These are phyloP conservation scores for Invenusta paracnida DNA, from an alignment of 2,888 invertebrate genomes.

Conservation along the genomic window DNA sequence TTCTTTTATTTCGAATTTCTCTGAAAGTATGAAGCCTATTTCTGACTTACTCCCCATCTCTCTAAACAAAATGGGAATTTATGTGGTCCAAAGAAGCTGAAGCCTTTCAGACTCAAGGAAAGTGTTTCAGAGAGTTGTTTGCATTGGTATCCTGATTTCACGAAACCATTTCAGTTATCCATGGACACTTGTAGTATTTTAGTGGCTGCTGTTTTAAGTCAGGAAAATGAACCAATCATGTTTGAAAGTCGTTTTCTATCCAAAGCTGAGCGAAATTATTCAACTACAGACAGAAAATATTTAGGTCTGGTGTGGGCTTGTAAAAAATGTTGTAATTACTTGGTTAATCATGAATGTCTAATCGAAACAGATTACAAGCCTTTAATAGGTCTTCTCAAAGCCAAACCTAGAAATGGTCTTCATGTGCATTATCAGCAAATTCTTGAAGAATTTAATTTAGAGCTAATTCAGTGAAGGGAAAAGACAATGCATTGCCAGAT, in stretches of 20 bases:
- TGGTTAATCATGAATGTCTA: background rate
- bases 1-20: background rate
- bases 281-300: background rate
- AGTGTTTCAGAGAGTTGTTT: constrained; percentile 20
- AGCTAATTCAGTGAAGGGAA: background rate
- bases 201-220: background rate
- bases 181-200: background rate
- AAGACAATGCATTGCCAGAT: background rate
- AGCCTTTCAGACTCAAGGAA: background rate
- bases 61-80: background rate
- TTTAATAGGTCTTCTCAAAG: background rate
- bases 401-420: constrained; percentile 28
- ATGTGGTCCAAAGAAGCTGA: background rate
- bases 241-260: background rate
- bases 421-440: constrained; percentile 21
- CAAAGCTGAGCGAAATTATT: constrained; percentile 23
- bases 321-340: background rate
- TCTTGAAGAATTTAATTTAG: background rate
- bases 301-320: background rate
- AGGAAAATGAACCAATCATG: background rate
- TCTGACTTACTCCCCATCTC: background rate
- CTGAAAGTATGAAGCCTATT: background rate
- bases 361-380: background rate
- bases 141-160: background rate
- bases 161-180: background rate